Percentiles rank a stretch among this genome's conserved stretches.
phyloP scores from a whole-genome alignment of 2,113 vertebrate species.

The Equus quagga region DNA sequence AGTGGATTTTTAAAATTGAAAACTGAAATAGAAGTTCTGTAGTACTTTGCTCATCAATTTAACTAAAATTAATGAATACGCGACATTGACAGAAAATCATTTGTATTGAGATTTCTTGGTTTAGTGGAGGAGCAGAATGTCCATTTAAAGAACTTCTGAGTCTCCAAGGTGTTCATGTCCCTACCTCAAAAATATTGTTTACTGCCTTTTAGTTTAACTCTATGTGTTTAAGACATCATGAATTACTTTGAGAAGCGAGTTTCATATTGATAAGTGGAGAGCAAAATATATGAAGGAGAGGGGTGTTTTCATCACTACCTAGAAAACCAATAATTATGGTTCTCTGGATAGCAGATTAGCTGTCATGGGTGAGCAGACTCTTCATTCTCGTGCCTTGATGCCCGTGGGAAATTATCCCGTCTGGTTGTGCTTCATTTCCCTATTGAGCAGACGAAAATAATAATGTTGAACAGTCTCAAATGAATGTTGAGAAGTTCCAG shows the following conservation, averaged over 20 bases:
- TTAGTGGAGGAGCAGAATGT: not conserved
- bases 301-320: not conserved
- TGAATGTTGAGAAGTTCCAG: not conserved
- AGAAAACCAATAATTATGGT: not conserved
- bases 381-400: not conserved
- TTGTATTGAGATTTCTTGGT: not conserved
- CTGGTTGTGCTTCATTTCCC: not conserved
- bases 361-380: not conserved
- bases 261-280: not conserved
- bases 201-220: not conserved
- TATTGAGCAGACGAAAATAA: conserved; percentile 16
- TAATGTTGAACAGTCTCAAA: not conserved
- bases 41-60: not conserved
- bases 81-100: not conserved
- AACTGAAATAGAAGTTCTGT: not conserved
- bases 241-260: not conserved
- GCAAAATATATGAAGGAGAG: not conserved
- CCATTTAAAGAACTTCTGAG: not conserved
- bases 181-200: not conserved
- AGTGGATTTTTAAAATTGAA: not conserved
- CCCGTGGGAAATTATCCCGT: not conserved
- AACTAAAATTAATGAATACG: not conserved
- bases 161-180: not conserved
- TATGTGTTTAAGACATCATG: not conserved
- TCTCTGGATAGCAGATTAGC: not conserved